Percentiles rank a stretch among this genome's conserved stretches.
Conservation (phyloP, 1,140 invertebrate genomes). For the Pinna nobilis region DNA sequence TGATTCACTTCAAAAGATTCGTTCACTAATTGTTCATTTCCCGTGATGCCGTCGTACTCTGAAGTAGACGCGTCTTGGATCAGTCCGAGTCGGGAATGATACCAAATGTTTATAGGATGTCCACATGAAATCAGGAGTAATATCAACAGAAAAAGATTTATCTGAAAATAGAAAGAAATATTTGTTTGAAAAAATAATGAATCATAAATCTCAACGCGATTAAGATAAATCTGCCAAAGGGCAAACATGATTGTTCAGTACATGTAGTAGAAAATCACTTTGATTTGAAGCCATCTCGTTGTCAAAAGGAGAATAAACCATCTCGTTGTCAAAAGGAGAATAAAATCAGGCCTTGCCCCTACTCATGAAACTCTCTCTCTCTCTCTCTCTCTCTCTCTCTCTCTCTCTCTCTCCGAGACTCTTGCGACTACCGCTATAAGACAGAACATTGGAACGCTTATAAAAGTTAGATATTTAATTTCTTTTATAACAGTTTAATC, state of each 20-base stretch:
- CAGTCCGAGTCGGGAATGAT: constrained; percentile 51
- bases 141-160: constrained; percentile 46
- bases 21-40: constrained; percentile 20
- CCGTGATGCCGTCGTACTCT: not conserved
- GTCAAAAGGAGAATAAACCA: not conserved
- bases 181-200: not conserved
- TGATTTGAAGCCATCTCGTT: not conserved
- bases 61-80: constrained; percentile 41
- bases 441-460: no score
- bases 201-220: not conserved
- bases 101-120: constrained; percentile 59
- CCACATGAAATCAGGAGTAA: constrained; percentile 48
- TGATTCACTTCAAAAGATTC: constrained; percentile 11
- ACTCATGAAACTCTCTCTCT: no score
- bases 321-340: not conserved
- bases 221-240: not conserved
- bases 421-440: no score
- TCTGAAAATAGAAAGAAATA: constrained; percentile 31
- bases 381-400: no score
- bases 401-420: no score
- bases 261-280: not conserved
- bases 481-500: no score
- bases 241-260: not conserved
- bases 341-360: no score
- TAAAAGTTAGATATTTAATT: no score